Conservation (phyloP, 1,140 invertebrate species). For the Araneus ventricosus region DNA sequence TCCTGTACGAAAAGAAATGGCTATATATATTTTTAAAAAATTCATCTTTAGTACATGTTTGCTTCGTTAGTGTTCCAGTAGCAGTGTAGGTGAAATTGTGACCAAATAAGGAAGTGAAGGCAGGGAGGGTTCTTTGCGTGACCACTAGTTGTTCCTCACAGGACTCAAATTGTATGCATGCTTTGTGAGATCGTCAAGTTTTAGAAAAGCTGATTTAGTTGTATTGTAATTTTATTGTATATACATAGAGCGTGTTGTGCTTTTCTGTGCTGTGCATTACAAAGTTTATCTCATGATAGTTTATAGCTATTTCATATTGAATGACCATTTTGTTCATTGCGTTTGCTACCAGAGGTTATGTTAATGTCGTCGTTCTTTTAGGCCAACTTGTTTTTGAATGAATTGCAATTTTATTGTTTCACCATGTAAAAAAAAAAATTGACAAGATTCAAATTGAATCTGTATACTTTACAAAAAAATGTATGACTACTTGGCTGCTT, state of each 20-base stretch:
- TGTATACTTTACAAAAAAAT: not conserved
- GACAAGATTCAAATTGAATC: constrained; percentile 38
- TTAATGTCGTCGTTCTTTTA: not conserved
- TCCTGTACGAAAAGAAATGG: constrained; percentile 18
- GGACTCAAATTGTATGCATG: constrained; percentile 29
- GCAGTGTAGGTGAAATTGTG: constrained; percentile 28
- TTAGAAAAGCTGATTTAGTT: constrained; percentile 42
- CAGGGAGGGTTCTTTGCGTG: not conserved
- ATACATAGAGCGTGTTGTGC: constrained; percentile 25
- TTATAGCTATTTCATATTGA: not conserved
- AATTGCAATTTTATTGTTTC: no score
- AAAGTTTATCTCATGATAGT: not conserved
- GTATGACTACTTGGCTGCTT: not conserved
- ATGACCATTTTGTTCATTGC: not conserved
- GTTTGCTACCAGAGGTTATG: not conserved
- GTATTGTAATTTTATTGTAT: constrained; percentile 45
- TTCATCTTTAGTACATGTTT: constrained; percentile 39
- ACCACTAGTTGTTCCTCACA: constrained; percentile 5
- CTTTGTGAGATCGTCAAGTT: not conserved
- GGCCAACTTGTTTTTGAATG: not conserved
- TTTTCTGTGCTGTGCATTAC: constrained; percentile 15
- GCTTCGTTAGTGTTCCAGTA: constrained; percentile 44
- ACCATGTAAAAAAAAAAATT: not conserved
- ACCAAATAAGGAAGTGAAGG: not conserved
- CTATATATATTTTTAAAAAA: constrained; percentile 53